phyloP scores from a whole-genome alignment of 2,113 vertebrate species.

The Oryzias curvinotus region DNA sequence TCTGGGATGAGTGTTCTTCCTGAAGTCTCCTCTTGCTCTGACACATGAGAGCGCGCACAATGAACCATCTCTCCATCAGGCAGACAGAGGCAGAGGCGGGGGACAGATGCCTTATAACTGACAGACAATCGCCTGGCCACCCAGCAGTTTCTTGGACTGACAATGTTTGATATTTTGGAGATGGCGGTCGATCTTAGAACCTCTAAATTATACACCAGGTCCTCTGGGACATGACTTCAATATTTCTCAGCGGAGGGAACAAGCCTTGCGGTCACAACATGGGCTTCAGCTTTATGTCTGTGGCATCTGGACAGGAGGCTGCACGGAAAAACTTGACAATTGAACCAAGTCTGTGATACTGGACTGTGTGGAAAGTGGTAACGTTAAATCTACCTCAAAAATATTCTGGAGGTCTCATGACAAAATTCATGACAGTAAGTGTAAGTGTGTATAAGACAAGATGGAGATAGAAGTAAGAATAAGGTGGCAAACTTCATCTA shows the following conservation, averaged over 20 bases:
- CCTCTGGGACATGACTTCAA: constrained; percentile 52
- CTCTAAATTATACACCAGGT: constrained; percentile 63
- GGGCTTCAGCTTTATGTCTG: constrained; percentile 9
- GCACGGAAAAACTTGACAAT: constrained; percentile 16
- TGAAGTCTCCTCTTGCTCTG: constrained; percentile 46
- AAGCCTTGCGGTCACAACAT: constrained; percentile 11
- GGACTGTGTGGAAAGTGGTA: neutral
- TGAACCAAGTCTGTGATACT: constrained; percentile 11
- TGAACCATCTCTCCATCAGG: constrained; percentile 50
- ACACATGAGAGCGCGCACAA: constrained; percentile 57
- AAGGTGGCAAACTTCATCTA: constrained; percentile 3
- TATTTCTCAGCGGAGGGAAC: constrained; percentile 33
- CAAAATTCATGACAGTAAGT: neutral
- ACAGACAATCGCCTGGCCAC: constrained; percentile 59
- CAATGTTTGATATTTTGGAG: constrained; percentile 65
- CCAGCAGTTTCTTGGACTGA: constrained; percentile 41
- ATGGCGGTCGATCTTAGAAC: constrained; percentile 58
- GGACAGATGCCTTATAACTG: constrained; percentile 44
- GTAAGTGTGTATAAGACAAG: neutral
- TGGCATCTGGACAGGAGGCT: constrained; percentile 23
- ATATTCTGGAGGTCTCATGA: constrained; percentile 6
- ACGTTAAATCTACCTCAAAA: neutral
- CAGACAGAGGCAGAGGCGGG: constrained; percentile 33
- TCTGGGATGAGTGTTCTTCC: constrained; percentile 37
- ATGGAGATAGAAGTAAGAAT: neutral